These are phyloP conservation scores for Lasioglossum morio DNA, from an alignment of 2,888 invertebrate genomes.

Conservation along the genomic window DNA sequence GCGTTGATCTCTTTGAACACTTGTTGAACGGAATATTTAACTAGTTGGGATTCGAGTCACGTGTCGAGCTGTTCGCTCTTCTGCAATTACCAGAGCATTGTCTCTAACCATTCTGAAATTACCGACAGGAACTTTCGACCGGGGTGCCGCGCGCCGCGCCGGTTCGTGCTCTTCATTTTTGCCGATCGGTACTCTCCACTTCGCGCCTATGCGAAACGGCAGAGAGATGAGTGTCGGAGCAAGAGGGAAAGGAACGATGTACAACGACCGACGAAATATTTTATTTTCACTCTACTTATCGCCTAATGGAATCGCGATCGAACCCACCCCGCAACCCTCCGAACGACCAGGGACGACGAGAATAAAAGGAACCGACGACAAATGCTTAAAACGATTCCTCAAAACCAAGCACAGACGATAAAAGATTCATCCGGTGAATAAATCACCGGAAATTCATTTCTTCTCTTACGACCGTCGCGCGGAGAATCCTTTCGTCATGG, in stretches of 20 bases:
- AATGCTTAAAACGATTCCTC: slow-evolving; percentile 67
- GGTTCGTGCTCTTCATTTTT: slow-evolving; percentile 25
- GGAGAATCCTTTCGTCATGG: slow-evolving; percentile 23
- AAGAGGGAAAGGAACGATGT: neutral
- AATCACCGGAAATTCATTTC: slow-evolving; percentile 61
- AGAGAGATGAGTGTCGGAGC: neutral
- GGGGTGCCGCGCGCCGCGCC: neutral
- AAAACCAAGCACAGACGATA: slow-evolving; percentile 61
- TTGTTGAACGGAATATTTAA: slow-evolving; percentile 58
- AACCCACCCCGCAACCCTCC: neutral
- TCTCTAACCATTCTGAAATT: slow-evolving; percentile 33
- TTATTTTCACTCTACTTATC: slow-evolving; percentile 68
- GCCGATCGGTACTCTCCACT: neutral
- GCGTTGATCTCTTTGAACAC: slow-evolving; percentile 36
- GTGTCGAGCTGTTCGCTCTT: slow-evolving; percentile 24
- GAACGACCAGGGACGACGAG: neutral
- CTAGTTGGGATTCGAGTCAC: slow-evolving; percentile 40
- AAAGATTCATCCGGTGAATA: slow-evolving; percentile 72
- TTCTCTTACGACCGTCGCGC: neutral
- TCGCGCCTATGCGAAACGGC: neutral
- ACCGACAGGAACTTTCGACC: slow-evolving; percentile 21
- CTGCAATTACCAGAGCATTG: slow-evolving; percentile 38
- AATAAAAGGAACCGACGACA: slow-evolving; percentile 41
- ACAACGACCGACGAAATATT: slow-evolving; percentile 57
- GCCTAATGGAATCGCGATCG: slow-evolving; percentile 67